Evolutionary conservation across 37 sponge, comb jelly and placozoan genomes (phyloP).

Genomic region (Bolinopsis microptera): DNA sequence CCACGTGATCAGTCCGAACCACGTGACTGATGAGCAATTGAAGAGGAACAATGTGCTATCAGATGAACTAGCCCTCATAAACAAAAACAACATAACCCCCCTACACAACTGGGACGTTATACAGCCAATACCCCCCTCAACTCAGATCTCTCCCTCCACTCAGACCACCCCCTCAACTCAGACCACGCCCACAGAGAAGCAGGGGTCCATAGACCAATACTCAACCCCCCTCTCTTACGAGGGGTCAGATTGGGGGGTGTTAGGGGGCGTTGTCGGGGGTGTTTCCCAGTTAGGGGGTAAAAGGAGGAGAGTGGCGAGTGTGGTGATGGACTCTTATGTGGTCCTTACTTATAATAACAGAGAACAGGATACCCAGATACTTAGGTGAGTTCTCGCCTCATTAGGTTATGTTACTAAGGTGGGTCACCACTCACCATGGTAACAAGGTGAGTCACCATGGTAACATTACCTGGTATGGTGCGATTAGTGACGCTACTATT

Average conservation of each 20-base stretch:
- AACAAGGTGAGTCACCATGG: no score
- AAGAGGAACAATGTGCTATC: neutral
- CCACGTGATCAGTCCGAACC: neutral
- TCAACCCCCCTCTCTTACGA: neutral
- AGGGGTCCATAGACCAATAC: neutral
- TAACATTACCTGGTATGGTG: no score
- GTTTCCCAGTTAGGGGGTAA: neutral
- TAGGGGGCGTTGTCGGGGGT: neutral
- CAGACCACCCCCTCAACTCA: neutral
- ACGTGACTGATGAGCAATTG: neutral
- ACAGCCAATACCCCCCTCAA: neutral
- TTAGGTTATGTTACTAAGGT: no score
- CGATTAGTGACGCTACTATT: no score
- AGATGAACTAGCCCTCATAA: neutral
- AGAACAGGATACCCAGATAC: neutral
- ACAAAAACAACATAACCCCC: neutral
- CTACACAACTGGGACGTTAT: neutral
- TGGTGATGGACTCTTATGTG: neutral
- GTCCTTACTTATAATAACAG: neutral
- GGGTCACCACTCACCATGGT: no score
- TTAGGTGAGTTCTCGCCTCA: neutral
- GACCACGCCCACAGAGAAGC: neutral
- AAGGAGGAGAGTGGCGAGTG: neutral
- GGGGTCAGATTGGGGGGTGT: constrained; percentile 22
- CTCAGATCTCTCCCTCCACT: neutral